These are phyloP conservation scores for Lasioglossum villosulum DNA, from an alignment of 2,888 invertebrate genomes.

Conservation along the genomic window DNA sequence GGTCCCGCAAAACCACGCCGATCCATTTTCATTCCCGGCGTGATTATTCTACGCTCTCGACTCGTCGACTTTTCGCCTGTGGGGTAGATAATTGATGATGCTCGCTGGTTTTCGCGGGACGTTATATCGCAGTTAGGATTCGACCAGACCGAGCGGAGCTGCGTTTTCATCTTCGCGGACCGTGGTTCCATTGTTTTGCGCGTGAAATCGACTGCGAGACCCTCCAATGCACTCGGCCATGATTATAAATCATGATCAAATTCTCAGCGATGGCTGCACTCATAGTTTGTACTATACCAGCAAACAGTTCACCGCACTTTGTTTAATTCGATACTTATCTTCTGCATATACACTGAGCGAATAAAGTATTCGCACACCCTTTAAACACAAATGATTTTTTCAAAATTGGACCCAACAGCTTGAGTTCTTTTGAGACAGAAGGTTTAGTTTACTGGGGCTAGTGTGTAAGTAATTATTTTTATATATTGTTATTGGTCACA, in stretches of 20 bases:
- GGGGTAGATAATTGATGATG: conserved; percentile 77
- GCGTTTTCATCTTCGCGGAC: conserved; percentile 22
- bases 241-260: neutral
- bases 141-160: conserved; percentile 34
- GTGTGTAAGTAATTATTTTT: too few relatives aligned
- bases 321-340: neutral
- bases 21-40: conserved; percentile 58
- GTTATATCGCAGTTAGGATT: conserved; percentile 77
- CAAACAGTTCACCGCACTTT: neutral
- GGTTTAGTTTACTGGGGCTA: too few relatives aligned
- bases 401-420: too few relatives aligned
- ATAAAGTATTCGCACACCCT: too few relatives aligned
- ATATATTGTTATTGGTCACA: too few relatives aligned
- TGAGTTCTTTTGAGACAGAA: too few relatives aligned
- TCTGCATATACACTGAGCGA: neutral
- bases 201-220: neutral
- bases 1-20: conserved; percentile 43
- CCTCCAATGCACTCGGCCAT: neutral
- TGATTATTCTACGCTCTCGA: conserved; percentile 63
- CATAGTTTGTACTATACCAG: neutral
- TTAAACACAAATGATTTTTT: too few relatives aligned
- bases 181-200: neutral
- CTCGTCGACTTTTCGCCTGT: conserved; percentile 56
- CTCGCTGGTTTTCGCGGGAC: conserved; percentile 72
- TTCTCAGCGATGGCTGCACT: neutral